Evolutionary conservation across 2,888 invertebrate genomes (phyloP), one percentile per base, ranked within the genome.

Genomic region (Cryptosula pallasiana): DNA sequence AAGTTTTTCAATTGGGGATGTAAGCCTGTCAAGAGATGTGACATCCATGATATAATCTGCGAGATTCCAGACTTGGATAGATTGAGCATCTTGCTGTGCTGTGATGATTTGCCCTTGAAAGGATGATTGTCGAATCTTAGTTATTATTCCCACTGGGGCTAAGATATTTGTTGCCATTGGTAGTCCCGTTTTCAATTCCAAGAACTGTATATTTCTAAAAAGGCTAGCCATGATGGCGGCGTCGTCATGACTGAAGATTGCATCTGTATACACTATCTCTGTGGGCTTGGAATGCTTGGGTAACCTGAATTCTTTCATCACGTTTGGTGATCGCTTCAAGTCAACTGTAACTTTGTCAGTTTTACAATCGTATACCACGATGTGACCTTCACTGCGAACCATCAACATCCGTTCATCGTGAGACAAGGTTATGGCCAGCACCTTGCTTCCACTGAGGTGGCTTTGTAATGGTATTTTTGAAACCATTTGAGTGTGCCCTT

Each of bases 171-270:
- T 78, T 3, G 79, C 78, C 1, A 81, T 74, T n/a, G 77, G 74
- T 54, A 74, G 73, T 5, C 78, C 75, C 0, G 76, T 75, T 2
- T 76, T 75, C 29, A 82, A 73, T 32, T 80, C 76, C 83, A 83
- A 84, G 23, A 84, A 74, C 72, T 82, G 83, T 32, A 84, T 77
- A 72, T 81, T 81, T 34, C 84, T 73, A 75, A 83, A 82, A n/a
- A 84, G 78, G 23, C 81, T 77, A 2, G 76, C 82, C 23, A 83
- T 77, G 27, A 84, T 78, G 72, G 75, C 79, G 25, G 79, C 77
- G 70, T 81, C 80, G 73, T 82, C 82, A 20, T 77, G 74, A 0
- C 81, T 80, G 74, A 84, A 81, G 25, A 78, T 76, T 0, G 82
- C 83, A 63, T 81, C 77, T 1, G 79, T 80, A 75, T 80, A 84